Evolutionary conservation across 2,888 invertebrate species (phyloP).

Genomic region (Cerastis rubricosa): DNA sequence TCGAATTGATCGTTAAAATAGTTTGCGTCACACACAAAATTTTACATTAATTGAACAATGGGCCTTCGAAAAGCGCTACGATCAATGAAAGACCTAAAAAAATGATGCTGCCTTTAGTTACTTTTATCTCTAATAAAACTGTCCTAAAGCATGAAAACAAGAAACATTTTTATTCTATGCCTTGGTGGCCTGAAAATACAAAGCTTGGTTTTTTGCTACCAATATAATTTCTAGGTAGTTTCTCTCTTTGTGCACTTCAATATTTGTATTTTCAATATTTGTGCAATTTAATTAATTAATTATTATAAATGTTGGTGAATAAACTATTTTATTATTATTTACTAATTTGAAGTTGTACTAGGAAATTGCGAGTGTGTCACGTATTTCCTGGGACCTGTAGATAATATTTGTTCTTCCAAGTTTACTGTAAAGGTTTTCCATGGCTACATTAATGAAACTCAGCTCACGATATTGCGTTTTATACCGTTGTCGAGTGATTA

Average conservation of each 20-base stretch:
- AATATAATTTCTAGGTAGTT: neutral
- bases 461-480: conserved; percentile 29
- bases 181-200: neutral
- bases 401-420: conserved; percentile 37
- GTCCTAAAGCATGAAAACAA: neutral
- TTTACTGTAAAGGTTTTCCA: conserved; percentile 19
- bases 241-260: neutral
- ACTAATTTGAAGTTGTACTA: conserved; percentile 7
- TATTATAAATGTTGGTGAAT: no score
- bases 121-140: neutral
- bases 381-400: neutral
- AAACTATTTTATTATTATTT: no score
- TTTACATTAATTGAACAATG: neutral
- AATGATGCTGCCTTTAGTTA: neutral
- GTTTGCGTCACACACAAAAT: neutral
- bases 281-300: no score
- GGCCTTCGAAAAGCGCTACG: neutral
- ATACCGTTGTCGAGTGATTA: conserved; percentile 5
- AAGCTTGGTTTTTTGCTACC: neutral
- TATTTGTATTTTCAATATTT: conserved; percentile 1
- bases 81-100: neutral
- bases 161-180: neutral
- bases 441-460: conserved; percentile 30
- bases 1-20: neutral
- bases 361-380: neutral